Evolutionary conservation across 1,140 invertebrate species (phyloP).

Genomic region (Apis florea): DNA sequence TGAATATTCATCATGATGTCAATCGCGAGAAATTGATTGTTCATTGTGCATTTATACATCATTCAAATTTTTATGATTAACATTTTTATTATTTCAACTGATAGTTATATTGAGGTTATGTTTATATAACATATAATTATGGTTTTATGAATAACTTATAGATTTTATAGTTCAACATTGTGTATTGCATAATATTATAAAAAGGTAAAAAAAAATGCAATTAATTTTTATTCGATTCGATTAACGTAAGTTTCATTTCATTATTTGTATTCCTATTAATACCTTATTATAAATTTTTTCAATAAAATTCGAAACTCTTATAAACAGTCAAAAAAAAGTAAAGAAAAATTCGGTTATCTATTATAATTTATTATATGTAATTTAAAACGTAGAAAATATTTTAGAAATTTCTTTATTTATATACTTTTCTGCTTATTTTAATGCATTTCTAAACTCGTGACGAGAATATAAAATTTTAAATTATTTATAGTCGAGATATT

Average conservation of each 20-base stretch:
- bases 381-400: background rate
- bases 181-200: background rate
- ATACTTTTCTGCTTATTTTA: background rate
- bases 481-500: background rate
- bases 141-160: too few relatives aligned
- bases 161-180: too few relatives aligned
- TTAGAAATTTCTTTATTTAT: background rate
- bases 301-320: too few relatives aligned
- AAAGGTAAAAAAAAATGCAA: background rate
- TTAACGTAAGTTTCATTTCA: background rate
- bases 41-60: too few relatives aligned
- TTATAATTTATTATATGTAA: too few relatives aligned
- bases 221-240: slow-evolving; percentile 16
- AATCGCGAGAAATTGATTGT: background rate
- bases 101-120: background rate
- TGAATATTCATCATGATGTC: background rate
- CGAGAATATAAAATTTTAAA: background rate
- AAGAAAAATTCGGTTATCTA: too few relatives aligned
- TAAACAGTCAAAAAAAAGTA: too few relatives aligned
- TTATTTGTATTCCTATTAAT: too few relatives aligned
- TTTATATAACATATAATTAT: background rate
- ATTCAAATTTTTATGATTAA: background rate
- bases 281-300: too few relatives aligned
- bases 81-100: background rate
- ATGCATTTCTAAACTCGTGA: background rate